These are phyloP conservation scores for Dufourea novaeangliae DNA, from an alignment of 1,140 invertebrate genomes.

Conservation along the genomic window DNA sequence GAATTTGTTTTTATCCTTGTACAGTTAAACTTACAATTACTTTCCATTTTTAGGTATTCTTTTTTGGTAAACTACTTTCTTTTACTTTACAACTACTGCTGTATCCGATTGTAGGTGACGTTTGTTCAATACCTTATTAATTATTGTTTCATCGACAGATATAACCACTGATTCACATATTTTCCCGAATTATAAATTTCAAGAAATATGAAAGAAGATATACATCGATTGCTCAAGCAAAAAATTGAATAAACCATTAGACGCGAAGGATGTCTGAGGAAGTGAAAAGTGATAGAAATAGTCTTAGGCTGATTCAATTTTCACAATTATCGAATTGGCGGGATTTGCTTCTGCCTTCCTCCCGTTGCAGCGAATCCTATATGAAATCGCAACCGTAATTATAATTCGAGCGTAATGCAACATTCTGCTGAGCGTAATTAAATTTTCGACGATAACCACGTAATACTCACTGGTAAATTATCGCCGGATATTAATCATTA, in stretches of 20 bases:
- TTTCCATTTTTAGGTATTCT: too few relatives aligned
- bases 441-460: neutral
- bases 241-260: neutral
- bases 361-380: constrained; percentile 54
- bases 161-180: neutral
- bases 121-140: too few relatives aligned
- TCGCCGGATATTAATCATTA: neutral
- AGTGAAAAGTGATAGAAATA: neutral
- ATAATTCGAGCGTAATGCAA: neutral
- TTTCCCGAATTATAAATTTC: neutral
- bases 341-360: constrained; percentile 61
- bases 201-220: neutral
- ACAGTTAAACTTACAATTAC: too few relatives aligned
- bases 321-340: constrained; percentile 44
- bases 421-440: constrained; percentile 9
- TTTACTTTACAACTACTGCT: too few relatives aligned
- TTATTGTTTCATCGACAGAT: neutral
- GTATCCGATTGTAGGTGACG: too few relatives aligned
- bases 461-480: neutral
- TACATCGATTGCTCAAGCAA: constrained; percentile 27
- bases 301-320: constrained; percentile 40
- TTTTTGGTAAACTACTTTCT: too few relatives aligned
- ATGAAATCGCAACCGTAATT: constrained; percentile 32
- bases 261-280: neutral
- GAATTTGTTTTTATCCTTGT: too few relatives aligned